Conservation (phyloP, 2,888 invertebrate species). For the Choristoneura rosaceana region DNA sequence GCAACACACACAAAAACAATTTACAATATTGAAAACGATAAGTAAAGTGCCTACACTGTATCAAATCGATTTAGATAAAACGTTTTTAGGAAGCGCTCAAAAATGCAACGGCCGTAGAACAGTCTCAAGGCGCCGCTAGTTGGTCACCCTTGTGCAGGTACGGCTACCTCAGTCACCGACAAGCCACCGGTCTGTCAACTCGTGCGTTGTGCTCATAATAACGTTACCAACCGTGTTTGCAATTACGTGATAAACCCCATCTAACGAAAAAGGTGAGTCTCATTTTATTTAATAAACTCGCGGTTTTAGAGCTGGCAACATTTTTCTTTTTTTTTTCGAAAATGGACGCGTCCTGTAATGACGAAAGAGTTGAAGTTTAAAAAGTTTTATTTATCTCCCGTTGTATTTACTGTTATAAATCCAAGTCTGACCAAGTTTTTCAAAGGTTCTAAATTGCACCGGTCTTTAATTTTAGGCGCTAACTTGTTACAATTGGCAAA, state of each 20-base stretch:
- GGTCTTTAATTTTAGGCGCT: constrained; percentile 8
- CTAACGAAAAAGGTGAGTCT: constrained; percentile 31
- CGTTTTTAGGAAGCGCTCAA: not conserved
- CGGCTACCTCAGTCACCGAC: constrained; percentile 34
- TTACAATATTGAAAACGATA: no score
- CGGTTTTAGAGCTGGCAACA: constrained; percentile 21
- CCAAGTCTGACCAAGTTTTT: constrained; percentile 12
- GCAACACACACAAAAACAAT: no score
- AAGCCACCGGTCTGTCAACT: constrained; percentile 15
- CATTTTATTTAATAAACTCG: constrained; percentile 14
- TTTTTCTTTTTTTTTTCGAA: constrained; percentile 11
- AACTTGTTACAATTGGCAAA: constrained; percentile 4
- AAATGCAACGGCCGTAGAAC: constrained; percentile 5
- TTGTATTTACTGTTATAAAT: constrained; percentile 35
- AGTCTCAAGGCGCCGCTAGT: constrained; percentile 12
- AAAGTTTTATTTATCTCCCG: constrained; percentile 29
- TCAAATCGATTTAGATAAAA: no score
- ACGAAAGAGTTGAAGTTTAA: constrained; percentile 17
- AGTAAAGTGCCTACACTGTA: no score
- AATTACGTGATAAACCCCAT: constrained; percentile 30
- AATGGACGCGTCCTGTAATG: not conserved
- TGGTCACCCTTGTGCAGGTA: constrained; percentile 32
- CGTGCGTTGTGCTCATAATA: constrained; percentile 25
- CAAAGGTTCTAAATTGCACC: not conserved
- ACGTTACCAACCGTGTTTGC: constrained; percentile 18